Evolutionary conservation across 2,113 vertebrate species (phyloP), one percentile per base, ranked within the genome.

Genomic region (Caracal caracal): DNA sequence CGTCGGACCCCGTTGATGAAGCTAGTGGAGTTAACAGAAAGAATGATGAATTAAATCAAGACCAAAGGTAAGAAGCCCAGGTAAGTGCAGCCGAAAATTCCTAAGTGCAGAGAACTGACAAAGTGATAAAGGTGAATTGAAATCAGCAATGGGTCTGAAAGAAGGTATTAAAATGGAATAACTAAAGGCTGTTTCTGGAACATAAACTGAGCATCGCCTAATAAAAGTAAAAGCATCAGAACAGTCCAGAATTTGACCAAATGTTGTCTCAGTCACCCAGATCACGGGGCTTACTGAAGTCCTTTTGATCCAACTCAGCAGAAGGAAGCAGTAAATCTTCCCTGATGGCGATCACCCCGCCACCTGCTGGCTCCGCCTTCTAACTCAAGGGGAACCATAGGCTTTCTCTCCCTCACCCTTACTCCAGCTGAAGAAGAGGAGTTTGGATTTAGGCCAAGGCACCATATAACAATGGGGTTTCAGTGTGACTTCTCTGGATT

Each of bases 261-360:
- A 4, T 7, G 10, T 19, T 16, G 37, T 37, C 16, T 13, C 20
- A 43, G 2, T 35, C 43, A 10, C 15, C 2, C 20, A 40, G 19
- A 19, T 12, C 9, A 0, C 0, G 1, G 10, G 17, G 3, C 16
- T 22, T 1, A 0, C 24, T 47, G 65, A 49, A 43, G 19, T 53
- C 33, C 47, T 26, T 56, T 26, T 6, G 3, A 56, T 16, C 28
- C 17, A 51, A 10, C 19, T 6, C 15, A 33, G 35, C 24, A 3
- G 33, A 30, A 43, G 3, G 24, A 75, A 82, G 22, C 6, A 0
- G 5, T 0, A 0, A 2, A 9, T n/a, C 70, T 73, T 61, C 81
- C 35, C 30, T 13, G 3, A n/a, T 9, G 20, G 40, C 53, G n/a
- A 24, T 26, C 10, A 0, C 15, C 51, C 33, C 4, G 16, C 22